Conservation (phyloP, 2,888 invertebrate genomes). For the Sycophila texana region DNA sequence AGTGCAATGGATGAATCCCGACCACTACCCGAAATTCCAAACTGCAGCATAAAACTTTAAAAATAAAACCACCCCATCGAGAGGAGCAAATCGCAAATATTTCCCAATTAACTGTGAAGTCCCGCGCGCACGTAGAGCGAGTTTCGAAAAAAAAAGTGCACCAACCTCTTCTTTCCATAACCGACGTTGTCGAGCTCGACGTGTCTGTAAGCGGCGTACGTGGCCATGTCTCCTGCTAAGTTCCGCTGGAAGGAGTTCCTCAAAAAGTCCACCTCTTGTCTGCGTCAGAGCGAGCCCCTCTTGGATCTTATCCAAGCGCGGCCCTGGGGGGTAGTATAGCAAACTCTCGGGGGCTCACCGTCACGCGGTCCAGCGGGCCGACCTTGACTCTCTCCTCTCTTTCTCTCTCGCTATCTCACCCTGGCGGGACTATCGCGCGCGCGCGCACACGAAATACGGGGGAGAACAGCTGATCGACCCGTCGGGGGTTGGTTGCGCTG, state of each 20-base stretch:
- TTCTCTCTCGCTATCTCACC: conserved; percentile 19
- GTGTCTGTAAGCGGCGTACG: conserved; percentile 95
- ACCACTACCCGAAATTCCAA: too few species aligned
- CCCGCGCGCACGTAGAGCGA: neutral
- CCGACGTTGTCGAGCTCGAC: conserved; percentile 96
- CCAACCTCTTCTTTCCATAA: conserved; percentile 94
- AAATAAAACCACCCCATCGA: too few species aligned
- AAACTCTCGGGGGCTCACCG: neutral
- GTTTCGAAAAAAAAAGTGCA: neutral
- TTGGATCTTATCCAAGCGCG: neutral
- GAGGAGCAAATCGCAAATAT: too few species aligned
- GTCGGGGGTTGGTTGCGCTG: conserved; percentile 8
- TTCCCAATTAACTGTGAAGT: too few species aligned
- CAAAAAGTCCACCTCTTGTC: neutral
- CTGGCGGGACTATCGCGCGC: conserved; percentile 43
- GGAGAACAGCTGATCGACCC: conserved; percentile 32
- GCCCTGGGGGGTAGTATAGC: neutral
- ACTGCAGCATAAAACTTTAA: too few species aligned
- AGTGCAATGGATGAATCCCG: too few species aligned
- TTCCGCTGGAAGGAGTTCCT: neutral
- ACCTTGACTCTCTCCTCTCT: conserved; percentile 38
- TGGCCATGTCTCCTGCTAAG: conserved; percentile 82
- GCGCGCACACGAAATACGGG: conserved; percentile 16
- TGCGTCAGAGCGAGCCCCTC: neutral
- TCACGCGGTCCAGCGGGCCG: conserved; percentile 17